These are phyloP conservation scores for Seriola dumerili DNA, from an alignment of 2,113 vertebrate genomes.

Conservation along the genomic window DNA sequence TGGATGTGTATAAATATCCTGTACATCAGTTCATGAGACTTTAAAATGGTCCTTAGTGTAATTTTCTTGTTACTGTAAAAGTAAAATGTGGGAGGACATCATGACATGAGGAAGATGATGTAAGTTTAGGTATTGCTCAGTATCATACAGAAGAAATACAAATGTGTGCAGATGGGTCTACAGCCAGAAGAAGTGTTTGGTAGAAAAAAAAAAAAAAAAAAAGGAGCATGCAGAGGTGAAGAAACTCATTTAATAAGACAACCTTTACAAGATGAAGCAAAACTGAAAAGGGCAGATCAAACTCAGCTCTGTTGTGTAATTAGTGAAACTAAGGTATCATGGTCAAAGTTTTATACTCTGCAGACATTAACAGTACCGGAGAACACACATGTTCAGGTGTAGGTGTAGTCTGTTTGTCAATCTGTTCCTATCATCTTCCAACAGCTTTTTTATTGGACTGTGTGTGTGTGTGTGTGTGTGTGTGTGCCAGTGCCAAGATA, in stretches of 20 bases:
- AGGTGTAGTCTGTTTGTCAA: not conserved
- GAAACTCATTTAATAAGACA: conserved; percentile 34
- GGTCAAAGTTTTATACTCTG: conserved; percentile 1
- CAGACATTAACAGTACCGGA: conserved; percentile 8
- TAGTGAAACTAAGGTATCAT: conserved; percentile 32
- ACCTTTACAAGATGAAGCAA: conserved; percentile 35
- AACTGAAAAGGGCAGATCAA: conserved; percentile 26
- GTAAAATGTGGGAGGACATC: not conserved
- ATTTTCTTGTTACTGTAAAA: conserved; percentile 11
- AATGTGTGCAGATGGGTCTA: not conserved
- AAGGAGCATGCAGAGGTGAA: conserved; percentile 51
- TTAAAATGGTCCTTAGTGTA: not conserved
- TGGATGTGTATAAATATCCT: conserved; percentile 48
- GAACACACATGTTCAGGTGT: conserved; percentile 7
- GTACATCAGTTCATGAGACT: conserved; percentile 34
- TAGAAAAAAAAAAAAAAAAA: not conserved
- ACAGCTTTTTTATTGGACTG: not conserved
- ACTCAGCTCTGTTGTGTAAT: conserved; percentile 12
- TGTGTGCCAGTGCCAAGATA: not conserved
- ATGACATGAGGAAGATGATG: not conserved
- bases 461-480: not conserved
- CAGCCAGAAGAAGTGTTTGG: not conserved
- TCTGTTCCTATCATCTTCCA: conserved; percentile 18
- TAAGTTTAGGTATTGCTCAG: conserved; percentile 49
- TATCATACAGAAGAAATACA: conserved; percentile 18